A percentile compares a stretch with the other conserved stretches of the same genome.
Evolutionary conservation across 2,113 vertebrate genomes (phyloP).

Genomic region (Sylvietta virens): DNA sequence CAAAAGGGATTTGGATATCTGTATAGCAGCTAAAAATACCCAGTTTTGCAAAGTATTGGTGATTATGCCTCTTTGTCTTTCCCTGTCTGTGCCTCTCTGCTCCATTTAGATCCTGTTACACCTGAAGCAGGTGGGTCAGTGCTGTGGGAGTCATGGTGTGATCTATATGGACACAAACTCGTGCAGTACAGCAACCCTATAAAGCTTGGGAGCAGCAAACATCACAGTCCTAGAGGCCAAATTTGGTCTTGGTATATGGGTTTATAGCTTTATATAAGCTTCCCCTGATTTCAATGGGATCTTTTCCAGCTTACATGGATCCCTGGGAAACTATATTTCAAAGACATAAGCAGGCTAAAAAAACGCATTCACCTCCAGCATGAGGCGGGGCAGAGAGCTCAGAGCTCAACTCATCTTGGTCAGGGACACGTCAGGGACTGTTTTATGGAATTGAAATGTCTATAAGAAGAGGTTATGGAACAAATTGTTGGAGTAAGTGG

Average conservation of each 20-base stretch:
- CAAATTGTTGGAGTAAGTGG: not conserved
- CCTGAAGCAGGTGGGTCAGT: not conserved
- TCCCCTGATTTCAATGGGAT: not conserved
- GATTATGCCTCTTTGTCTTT: not conserved
- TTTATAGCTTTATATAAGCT: not conserved
- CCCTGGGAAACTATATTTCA: not conserved
- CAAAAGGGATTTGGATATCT: not conserved
- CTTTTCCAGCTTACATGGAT: not conserved
- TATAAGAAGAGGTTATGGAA: not conserved
- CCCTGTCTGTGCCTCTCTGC: not conserved
- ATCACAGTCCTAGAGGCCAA: not conserved
- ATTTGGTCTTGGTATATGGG: not conserved
- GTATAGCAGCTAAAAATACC: not conserved
- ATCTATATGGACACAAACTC: not conserved
- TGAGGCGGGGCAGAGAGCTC: not conserved
- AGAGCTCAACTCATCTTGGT: not conserved
- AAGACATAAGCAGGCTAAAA: not conserved
- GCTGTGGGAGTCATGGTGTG: not conserved
- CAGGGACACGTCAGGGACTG: not conserved
- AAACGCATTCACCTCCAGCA: not conserved
- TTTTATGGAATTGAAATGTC: not conserved
- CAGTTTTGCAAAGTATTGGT: not conserved
- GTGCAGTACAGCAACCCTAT: not conserved
- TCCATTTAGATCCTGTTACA: not conserved
- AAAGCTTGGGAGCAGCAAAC: not conserved